Evolutionary conservation across 2,888 invertebrate species (phyloP).

Genomic region (Campoplex nolae): DNA sequence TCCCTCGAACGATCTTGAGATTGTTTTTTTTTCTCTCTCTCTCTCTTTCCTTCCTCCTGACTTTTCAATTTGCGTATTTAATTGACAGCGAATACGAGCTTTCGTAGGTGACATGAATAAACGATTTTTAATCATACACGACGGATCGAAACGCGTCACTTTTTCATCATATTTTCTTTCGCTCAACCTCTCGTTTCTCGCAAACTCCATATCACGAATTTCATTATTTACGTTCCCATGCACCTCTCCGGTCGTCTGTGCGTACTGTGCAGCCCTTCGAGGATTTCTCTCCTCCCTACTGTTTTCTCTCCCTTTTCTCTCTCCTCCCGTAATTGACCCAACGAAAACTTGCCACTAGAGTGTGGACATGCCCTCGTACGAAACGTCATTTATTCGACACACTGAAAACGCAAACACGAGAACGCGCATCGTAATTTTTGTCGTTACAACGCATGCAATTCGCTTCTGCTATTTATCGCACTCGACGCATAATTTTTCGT

Average conservation of each 20-base stretch:
- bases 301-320: background rate
- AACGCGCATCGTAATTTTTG: conserved; percentile 23
- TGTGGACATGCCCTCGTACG: background rate
- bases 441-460: background rate
- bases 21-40: conserved; percentile 1
- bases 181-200: background rate
- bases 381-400: background rate
- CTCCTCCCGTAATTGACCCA: conserved; percentile 28
- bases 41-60: no score
- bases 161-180: background rate
- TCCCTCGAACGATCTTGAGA: conserved; percentile 24
- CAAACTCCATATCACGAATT: background rate
- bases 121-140: background rate
- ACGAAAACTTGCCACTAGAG: conserved; percentile 5
- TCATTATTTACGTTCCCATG: background rate
- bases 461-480: background rate
- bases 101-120: background rate
- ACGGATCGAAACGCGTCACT: background rate
- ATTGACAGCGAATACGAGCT: background rate
- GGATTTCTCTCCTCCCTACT: background rate
- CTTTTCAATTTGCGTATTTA: conserved; percentile 3
- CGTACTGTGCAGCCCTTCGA: background rate
- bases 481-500: background rate
- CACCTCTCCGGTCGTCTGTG: no score
- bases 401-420: conserved; percentile 17